These are phyloP conservation scores for Ennomos erosarius DNA, from an alignment of 2,888 invertebrate genomes.

Conservation along the genomic window DNA sequence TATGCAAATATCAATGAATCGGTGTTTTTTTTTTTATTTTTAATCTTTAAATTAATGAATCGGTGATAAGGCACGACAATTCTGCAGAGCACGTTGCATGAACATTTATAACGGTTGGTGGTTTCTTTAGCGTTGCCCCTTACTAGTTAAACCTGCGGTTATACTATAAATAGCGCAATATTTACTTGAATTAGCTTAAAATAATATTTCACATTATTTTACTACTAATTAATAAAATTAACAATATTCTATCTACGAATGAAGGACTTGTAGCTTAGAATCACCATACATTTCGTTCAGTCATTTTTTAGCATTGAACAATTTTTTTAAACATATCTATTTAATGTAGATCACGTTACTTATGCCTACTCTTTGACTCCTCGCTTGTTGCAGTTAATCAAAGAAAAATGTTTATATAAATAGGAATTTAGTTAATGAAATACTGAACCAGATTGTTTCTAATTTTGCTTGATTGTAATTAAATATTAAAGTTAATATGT, in stretches of 20 bases:
- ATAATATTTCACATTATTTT: constrained; percentile 20
- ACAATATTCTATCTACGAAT: constrained; percentile 33
- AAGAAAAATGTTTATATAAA: no score
- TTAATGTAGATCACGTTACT: constrained; percentile 39
- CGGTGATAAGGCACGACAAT: constrained; percentile 22
- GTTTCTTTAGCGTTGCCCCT: neutral
- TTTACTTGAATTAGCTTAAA: constrained; percentile 3
- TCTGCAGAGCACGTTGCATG: neutral
- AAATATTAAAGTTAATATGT: constrained; percentile 1
- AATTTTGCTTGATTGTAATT: no score
- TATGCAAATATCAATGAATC: constrained; percentile 6
- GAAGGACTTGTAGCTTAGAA: constrained; percentile 50
- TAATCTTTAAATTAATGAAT: constrained; percentile 14
- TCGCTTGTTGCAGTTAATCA: no score
- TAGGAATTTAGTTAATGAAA: no score
- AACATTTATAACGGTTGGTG: no score
- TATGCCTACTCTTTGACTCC: neutral
- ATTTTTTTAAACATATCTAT: constrained; percentile 38
- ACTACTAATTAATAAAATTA: constrained; percentile 44
- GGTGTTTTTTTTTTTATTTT: no score
- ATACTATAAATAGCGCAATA: constrained; percentile 1
- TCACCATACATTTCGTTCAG: constrained; percentile 68
- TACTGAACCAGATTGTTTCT: no score
- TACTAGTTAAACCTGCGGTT: constrained; percentile 9
- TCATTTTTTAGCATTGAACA: constrained; percentile 54